Evolutionary conservation across 2,113 vertebrate genomes (phyloP), one percentile per base, ranked within the genome.

Genomic region (Saguinus imperator): DNA sequence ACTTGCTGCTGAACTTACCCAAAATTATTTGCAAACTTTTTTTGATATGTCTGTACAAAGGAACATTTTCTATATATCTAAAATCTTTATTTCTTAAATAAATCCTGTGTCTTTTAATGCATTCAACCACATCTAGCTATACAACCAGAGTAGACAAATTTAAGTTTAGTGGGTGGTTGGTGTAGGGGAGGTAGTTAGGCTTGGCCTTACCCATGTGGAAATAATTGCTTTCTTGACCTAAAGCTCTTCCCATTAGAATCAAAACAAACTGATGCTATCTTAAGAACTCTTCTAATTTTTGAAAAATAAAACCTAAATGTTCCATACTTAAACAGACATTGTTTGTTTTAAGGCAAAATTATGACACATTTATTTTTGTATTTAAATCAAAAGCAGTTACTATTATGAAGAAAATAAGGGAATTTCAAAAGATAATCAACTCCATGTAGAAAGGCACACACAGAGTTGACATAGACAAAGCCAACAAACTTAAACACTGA

Each of bases 341-440:
- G 77, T 85, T 97, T 96, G 83, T 95, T 98, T 96, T 91, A 96
- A 58, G 27, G 92, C n/a, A 96, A 91, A 97, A 94, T 93, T 68
- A 77, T 89, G 80, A 75, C 43, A 96, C 83, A 96, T 80, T 97
- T 97, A 91, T 93, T 96, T 97, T 94, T 94, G 37, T 75, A 94
- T 76, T 97, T 84, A 98, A 97, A 95, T 98, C 81, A 97, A 98
- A 97, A 97, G 57, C 95, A 97, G 55, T 93, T 86, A 80, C 55
- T 84, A 92, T 81, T 95, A 95, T 64, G 43, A 96, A 96, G 73
- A 80, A 94, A 93, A 75, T 87, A 77, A 85, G 66, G 35, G 14
- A 32, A 66, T 79, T 96, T 93, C 21, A 52, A 87, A 93, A 87
- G 77, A 79, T 20, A 86, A 87, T 48, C 57, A 91, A 87, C 35